Evolutionary conservation across 1,140 invertebrate species (phyloP).

Genomic region (Cheumatopsyche charites): DNA sequence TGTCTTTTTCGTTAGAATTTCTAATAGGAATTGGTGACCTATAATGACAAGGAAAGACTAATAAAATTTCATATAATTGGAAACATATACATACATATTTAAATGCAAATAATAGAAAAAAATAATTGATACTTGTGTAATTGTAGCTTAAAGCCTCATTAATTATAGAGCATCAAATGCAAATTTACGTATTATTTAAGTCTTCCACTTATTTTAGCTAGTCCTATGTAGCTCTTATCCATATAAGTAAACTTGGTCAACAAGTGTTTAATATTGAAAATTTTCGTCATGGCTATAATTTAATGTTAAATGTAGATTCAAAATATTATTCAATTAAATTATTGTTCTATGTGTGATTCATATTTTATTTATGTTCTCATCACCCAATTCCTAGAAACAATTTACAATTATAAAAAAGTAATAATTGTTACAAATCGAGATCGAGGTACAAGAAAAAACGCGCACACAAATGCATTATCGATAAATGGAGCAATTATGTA

Average conservation of each 20-base stretch:
- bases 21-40: conserved; percentile 6
- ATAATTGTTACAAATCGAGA: too few relatives aligned
- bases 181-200: neutral
- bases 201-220: conserved; percentile 21
- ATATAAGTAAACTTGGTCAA: neutral
- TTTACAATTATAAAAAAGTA: neutral
- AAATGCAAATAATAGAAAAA: neutral
- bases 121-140: neutral
- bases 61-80: neutral
- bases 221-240: neutral
- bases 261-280: neutral
- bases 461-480: too few relatives aligned
- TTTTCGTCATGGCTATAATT: conserved; percentile 2
- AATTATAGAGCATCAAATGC: conserved; percentile 1
- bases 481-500: too few relatives aligned
- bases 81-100: neutral
- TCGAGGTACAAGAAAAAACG: too few relatives aligned
- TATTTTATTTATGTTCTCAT: conserved; percentile 4
- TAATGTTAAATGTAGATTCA: neutral
- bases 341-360: conserved; percentile 18
- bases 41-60: conserved; percentile 3
- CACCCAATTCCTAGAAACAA: neutral
- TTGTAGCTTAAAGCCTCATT: conserved; percentile 1
- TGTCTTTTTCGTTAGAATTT: neutral
- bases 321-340: conserved; percentile 25